Conservation (phyloP, 2,888 invertebrate species). For the Amblyjoppa proteus region DNA sequence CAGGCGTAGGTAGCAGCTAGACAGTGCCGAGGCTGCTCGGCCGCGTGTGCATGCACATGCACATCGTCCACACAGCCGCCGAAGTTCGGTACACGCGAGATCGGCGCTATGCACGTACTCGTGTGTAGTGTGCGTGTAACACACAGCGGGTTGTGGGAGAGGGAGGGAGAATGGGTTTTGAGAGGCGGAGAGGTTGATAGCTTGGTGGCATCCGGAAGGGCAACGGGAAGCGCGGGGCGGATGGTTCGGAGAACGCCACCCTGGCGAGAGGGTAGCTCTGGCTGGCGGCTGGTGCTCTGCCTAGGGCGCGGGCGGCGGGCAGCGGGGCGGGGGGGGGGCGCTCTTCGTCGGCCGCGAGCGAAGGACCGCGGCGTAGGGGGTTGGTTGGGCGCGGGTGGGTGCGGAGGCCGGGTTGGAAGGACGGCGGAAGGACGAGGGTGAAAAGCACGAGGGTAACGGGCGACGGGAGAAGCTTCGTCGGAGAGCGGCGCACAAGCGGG, state of each 20-base stretch:
- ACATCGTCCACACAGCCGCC: slow-evolving; percentile 2
- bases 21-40: slow-evolving; percentile 1
- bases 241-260: slow-evolving; percentile 67
- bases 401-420: slow-evolving; percentile 43
- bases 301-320: slow-evolving; percentile 36
- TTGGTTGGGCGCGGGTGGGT: neutral
- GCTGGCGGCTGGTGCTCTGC: slow-evolving; percentile 23
- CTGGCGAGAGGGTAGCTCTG: slow-evolving; percentile 56
- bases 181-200: slow-evolving; percentile 55
- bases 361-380: too few species aligned
- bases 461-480: slow-evolving; percentile 51
- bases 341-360: too few species aligned
- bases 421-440: slow-evolving; percentile 57
- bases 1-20: slow-evolving; percentile 77
- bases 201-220: slow-evolving; percentile 63
- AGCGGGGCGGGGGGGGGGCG: neutral
- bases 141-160: slow-evolving; percentile 24
- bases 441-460: slow-evolving; percentile 61
- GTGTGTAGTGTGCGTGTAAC: slow-evolving; percentile 65
- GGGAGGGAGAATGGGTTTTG: slow-evolving; percentile 46
- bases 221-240: slow-evolving; percentile 63
- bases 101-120: slow-evolving; percentile 32
- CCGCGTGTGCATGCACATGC: neutral
- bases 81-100: slow-evolving; percentile 57
- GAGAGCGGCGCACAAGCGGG: slow-evolving; percentile 34